Percentiles rank a stretch among this genome's conserved stretches.
Evolutionary conservation across 30 jellyfish, hydroid and myxozoan genomes (phyloP).

Genomic region (Aurelia coerulea): DNA sequence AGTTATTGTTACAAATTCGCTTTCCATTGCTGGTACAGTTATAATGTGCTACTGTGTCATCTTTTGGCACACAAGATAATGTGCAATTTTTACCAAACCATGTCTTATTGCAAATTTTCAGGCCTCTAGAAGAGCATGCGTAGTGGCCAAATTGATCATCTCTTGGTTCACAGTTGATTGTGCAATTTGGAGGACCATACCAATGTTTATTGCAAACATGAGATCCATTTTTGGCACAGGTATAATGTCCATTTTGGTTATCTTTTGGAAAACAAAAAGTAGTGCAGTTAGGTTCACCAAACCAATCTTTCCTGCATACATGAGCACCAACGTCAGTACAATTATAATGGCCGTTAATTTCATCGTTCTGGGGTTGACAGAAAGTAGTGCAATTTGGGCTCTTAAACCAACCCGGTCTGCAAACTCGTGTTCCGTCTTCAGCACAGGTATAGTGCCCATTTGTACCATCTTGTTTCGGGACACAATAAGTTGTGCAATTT

Average conservation of each 20-base stretch:
- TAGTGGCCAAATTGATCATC: slow-evolving; percentile 55
- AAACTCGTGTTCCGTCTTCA: slow-evolving; percentile 31
- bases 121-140: slow-evolving; percentile 33
- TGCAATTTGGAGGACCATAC: slow-evolving; percentile 33
- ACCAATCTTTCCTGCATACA: slow-evolving; percentile 60
- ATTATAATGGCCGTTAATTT: slow-evolving; percentile 52
- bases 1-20: slow-evolving; percentile 21
- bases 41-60: slow-evolving; percentile 47
- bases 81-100: slow-evolving; percentile 52
- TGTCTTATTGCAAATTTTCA: slow-evolving; percentile 9
- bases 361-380: slow-evolving; percentile 44
- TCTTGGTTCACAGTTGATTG: slow-evolving; percentile 27
- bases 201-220: slow-evolving; percentile 5
- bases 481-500: slow-evolving; percentile 51
- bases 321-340: slow-evolving; percentile 44
- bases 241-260: slow-evolving; percentile 6
- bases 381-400: slow-evolving; percentile 34
- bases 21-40: slow-evolving; percentile 37
- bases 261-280: slow-evolving; percentile 12
- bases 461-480: slow-evolving; percentile 38
- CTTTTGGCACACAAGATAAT: slow-evolving; percentile 36
- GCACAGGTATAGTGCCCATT: slow-evolving; percentile 61
- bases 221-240: slow-evolving; percentile 26
- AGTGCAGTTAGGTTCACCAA: slow-evolving; percentile 52
- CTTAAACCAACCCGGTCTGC: slow-evolving; percentile 54